phyloP scores from a whole-genome alignment of 2,113 vertebrate species.

The Lepus timidus region DNA sequence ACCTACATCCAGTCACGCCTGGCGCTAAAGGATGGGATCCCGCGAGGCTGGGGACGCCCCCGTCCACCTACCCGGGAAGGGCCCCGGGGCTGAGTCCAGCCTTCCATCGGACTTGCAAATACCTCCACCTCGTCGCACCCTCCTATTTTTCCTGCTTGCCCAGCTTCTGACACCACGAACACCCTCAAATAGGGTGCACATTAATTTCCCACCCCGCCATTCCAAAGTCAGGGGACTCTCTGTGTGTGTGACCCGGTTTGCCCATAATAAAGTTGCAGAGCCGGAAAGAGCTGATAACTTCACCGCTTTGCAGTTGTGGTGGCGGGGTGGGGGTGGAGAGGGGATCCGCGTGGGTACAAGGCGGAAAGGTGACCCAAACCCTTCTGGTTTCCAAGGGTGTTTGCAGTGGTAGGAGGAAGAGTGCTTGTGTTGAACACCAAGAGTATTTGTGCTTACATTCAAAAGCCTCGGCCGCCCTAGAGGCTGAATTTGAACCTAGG shows the following conservation, averaged over 20 bases:
- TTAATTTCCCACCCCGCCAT: background rate
- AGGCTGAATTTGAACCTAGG: conserved; percentile 44
- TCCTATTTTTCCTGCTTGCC: background rate
- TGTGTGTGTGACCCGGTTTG: background rate
- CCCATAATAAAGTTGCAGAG: background rate
- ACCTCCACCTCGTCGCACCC: background rate
- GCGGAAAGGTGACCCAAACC: background rate
- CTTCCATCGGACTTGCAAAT: background rate
- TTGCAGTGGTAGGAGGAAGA: too few species aligned
- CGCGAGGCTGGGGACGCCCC: background rate
- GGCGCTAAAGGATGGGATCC: background rate
- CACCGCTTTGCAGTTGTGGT: background rate
- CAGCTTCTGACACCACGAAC: background rate
- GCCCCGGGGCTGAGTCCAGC: background rate
- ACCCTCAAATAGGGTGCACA: background rate
- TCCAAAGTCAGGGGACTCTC: background rate
- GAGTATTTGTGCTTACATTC: background rate
- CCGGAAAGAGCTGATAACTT: background rate
- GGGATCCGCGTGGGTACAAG: background rate
- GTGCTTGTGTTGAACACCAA: background rate
- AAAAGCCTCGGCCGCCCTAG: background rate
- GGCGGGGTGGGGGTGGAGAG: too few species aligned
- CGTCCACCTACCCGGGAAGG: background rate
- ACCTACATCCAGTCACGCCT: background rate
- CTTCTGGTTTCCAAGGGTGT: background rate